Conservation (phyloP, 2,113 vertebrate species). For the Cottus gobio region DNA sequence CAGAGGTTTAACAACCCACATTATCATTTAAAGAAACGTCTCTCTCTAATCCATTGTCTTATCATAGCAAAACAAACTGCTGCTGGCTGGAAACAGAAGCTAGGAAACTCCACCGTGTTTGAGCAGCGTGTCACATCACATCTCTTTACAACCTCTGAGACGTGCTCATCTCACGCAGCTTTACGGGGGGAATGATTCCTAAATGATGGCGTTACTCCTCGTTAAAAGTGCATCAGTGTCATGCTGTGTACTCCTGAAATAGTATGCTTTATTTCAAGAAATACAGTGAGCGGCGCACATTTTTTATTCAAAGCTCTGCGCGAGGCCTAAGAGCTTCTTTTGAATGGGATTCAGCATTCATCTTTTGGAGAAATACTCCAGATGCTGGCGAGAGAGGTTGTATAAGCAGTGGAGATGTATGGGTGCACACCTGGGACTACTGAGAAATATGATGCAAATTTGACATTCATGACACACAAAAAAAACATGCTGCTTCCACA, state of each 20-base stretch:
- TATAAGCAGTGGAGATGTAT: conserved; percentile 20
- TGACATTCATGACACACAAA: conserved; percentile 10
- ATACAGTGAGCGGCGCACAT: conserved; percentile 33
- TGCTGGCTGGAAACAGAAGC: conserved; percentile 43
- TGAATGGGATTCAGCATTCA: conserved; percentile 42
- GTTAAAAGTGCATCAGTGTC: conserved; percentile 77
- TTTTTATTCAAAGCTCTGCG: conserved; percentile 31
- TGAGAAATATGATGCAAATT: conserved; percentile 16
- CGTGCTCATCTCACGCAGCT: conserved; percentile 47
- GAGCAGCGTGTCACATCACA: conserved; percentile 17
- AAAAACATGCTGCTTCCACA: background rate
- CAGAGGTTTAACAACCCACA: conserved; percentile 34
- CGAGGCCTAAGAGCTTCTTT: conserved; percentile 22
- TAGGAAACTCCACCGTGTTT: conserved; percentile 17
- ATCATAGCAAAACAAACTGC: conserved; percentile 21
- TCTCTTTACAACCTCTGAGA: conserved; percentile 39
- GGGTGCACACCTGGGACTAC: conserved; percentile 37
- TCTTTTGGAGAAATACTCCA: conserved; percentile 32
- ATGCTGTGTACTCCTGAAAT: conserved; percentile 44
- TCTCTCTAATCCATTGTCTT: conserved; percentile 12
- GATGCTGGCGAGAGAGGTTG: conserved; percentile 21
- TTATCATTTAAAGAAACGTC: conserved; percentile 31
- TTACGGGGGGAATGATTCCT: conserved; percentile 36
- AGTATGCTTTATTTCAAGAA: conserved; percentile 43
- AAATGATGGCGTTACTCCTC: conserved; percentile 60